A percentile compares a stretch with the other conserved stretches of the same genome.
Evolutionary conservation across 2,888 invertebrate species (phyloP).

Genomic region (Cerastis leucographa): DNA sequence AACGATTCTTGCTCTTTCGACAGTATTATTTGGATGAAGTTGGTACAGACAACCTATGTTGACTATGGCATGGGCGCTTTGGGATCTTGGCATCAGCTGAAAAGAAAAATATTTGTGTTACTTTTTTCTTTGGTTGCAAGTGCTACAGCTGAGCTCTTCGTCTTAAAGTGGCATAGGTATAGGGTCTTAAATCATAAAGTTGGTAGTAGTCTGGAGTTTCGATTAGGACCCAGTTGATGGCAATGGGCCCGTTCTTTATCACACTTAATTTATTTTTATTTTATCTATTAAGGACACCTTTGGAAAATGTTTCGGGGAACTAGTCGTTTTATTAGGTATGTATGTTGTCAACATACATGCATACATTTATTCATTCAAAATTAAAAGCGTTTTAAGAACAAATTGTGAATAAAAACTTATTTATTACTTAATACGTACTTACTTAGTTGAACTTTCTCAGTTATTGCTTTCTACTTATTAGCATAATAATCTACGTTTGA

Average conservation of each 20-base stretch:
- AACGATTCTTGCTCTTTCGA: conserved; percentile 86
- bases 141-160: background rate
- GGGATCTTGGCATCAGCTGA: conserved; percentile 93
- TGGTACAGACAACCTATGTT: conserved; percentile 93
- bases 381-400: background rate
- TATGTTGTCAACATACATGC: background rate
- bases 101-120: conserved; percentile 11
- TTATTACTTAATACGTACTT: background rate
- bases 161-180: background rate
- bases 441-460: background rate
- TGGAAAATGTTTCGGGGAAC: background rate
- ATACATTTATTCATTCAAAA: background rate
- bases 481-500: background rate
- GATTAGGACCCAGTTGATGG: background rate
- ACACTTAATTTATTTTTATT: background rate
- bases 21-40: conserved; percentile 61
- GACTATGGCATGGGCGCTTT: conserved; percentile 94
- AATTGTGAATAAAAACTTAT: background rate
- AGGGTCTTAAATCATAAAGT: background rate
- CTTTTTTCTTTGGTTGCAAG: background rate
- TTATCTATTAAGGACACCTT: background rate
- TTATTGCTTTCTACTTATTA: background rate
- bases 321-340: background rate
- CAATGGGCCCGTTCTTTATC: background rate
- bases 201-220: background rate